Evolutionary conservation across 2,797 vertebrate genomes (phyloP).

Genomic region (Spea hammondii): DNA sequence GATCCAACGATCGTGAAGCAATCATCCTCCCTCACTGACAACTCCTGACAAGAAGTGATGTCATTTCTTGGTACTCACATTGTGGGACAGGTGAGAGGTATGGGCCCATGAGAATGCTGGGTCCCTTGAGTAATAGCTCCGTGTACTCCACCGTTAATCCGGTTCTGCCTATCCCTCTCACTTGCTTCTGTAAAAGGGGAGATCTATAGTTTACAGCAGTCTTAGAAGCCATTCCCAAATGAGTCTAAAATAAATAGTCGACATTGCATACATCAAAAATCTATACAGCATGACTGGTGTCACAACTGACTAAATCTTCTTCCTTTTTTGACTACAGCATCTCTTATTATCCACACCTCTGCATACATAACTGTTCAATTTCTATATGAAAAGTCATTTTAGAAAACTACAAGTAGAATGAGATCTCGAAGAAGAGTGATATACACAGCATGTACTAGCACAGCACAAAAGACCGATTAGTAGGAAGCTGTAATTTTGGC

Average conservation of each 20-base stretch:
- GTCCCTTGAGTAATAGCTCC: too few relatives aligned
- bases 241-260: background rate
- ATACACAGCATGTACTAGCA: slow-evolving; percentile 29
- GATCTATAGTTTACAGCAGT: background rate
- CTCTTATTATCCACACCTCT: slow-evolving; percentile 12
- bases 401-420: slow-evolving; percentile 15
- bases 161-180: too few relatives aligned
- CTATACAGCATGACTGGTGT: slow-evolving; percentile 1
- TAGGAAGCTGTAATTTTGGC: slow-evolving; percentile 25
- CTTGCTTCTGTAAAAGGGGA: background rate
- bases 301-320: background rate
- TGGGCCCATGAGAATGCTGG: too few relatives aligned
- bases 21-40: too few relatives aligned
- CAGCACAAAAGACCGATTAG: slow-evolving; percentile 31
- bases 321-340: background rate
- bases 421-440: slow-evolving; percentile 24
- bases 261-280: background rate
- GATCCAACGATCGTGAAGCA: too few relatives aligned
- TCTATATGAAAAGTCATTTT: slow-evolving; percentile 23
- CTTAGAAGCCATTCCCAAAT: too few relatives aligned
- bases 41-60: too few relatives aligned
- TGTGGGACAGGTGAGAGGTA: too few relatives aligned
- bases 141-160: too few relatives aligned
- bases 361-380: slow-evolving; percentile 28
- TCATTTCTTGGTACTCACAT: too few relatives aligned